phyloP scores from a whole-genome alignment of 2,113 vertebrate species.

The Rallus limicola region DNA sequence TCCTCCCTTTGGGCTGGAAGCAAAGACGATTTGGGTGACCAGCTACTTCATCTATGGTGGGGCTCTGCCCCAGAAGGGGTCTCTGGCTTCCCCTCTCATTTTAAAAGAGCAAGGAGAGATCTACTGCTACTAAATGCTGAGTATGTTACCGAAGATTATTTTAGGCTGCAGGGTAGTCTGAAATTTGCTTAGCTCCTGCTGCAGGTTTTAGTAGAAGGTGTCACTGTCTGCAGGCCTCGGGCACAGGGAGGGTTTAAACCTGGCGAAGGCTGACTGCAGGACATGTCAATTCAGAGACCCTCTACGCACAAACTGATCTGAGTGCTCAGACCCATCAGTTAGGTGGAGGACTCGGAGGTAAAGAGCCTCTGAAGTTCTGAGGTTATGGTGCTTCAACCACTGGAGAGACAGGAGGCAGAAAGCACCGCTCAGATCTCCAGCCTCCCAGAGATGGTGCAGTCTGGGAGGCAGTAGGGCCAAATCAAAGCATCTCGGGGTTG shows the following conservation, averaged over 20 bases:
- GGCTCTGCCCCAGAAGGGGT: neutral
- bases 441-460: neutral
- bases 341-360: neutral
- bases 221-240: neutral
- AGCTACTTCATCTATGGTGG: neutral
- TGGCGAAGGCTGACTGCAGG: neutral
- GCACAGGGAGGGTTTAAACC: neutral
- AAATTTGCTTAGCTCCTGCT: neutral
- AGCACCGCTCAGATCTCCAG: neutral
- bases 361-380: neutral
- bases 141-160: neutral
- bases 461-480: neutral
- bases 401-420: neutral
- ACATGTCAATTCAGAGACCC: neutral
- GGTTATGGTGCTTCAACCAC: neutral
- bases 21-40: neutral
- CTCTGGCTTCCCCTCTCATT: neutral
- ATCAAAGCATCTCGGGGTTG: neutral
- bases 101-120: neutral
- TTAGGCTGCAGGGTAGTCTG: neutral
- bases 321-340: neutral
- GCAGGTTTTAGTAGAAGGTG: neutral
- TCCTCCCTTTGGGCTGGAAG: neutral
- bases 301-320: neutral
- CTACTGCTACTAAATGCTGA: neutral